Evolutionary conservation across 1,140 invertebrate species (phyloP).

Genomic region (Papilio xuthus): DNA sequence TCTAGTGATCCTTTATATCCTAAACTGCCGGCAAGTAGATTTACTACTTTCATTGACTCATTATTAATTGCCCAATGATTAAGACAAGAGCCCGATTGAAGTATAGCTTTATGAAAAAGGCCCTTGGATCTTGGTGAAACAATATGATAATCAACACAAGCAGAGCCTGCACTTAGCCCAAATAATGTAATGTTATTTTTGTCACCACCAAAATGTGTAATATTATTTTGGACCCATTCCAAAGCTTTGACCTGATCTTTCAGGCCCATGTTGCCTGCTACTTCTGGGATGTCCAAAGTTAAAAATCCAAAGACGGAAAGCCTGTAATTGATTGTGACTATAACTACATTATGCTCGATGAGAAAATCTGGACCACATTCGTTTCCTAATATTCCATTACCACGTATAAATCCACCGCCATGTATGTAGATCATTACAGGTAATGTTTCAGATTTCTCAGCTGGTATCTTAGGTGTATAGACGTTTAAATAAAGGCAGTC

Average conservation of each 20-base stretch:
- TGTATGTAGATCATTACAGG: constrained; percentile 89
- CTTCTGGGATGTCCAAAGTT: constrained; percentile 62
- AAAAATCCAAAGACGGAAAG: constrained; percentile 81
- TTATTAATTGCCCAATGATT: constrained; percentile 61
- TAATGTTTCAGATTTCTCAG: constrained; percentile 50
- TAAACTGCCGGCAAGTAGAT: constrained; percentile 41
- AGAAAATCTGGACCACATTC: constrained; percentile 74
- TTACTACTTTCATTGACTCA: constrained; percentile 42
- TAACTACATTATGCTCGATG: constrained; percentile 80
- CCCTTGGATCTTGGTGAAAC: constrained; percentile 58
- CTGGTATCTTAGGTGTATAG: constrained; percentile 41
- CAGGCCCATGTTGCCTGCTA: constrained; percentile 81
- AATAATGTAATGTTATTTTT: constrained; percentile 74
- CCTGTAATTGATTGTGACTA: constrained; percentile 84
- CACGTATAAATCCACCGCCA: constrained; percentile 85
- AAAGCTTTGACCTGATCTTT: constrained; percentile 74
- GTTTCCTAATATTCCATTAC: constrained; percentile 71
- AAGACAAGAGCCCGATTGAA: constrained; percentile 54
- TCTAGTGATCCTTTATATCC: constrained; percentile 45
- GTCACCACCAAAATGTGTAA: constrained; percentile 68
- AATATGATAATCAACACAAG: constrained; percentile 67
- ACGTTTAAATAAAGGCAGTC: constrained; percentile 65
- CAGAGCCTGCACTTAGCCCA: constrained; percentile 78
- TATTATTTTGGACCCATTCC: constrained; percentile 68
- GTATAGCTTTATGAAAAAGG: constrained; percentile 59